A percentile compares a stretch with the other conserved stretches of the same genome.
Conservation (phyloP, 2,113 vertebrate genomes). For the Phainopepla nitens region DNA sequence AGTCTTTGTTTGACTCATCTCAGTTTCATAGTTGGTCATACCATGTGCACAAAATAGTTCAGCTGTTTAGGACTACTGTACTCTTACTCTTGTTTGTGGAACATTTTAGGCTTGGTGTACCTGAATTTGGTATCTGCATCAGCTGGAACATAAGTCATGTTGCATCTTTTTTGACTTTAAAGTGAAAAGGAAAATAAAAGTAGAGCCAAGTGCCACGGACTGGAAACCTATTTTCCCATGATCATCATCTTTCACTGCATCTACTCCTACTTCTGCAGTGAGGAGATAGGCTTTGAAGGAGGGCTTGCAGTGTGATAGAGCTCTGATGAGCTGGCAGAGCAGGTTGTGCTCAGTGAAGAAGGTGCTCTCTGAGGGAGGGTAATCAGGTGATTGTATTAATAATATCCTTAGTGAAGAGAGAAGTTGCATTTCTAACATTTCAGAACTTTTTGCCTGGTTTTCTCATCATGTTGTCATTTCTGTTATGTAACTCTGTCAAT, state of each 20-base stretch:
- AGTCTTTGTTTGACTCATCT: neutral
- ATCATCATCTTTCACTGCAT: neutral
- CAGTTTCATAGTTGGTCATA: neutral
- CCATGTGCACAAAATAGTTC: neutral
- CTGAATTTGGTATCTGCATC: neutral
- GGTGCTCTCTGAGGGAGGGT: neutral
- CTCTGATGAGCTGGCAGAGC: neutral
- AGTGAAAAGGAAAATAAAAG: neutral
- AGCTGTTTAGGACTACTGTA: neutral
- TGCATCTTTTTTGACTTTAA: neutral
- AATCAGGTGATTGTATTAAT: neutral
- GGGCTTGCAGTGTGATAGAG: neutral
- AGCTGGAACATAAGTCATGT: neutral
- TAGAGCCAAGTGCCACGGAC: neutral
- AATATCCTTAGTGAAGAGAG: neutral
- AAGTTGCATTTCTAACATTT: neutral
- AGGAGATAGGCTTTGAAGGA: neutral
- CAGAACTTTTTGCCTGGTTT: neutral
- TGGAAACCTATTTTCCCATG: neutral
- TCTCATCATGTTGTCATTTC: neutral
- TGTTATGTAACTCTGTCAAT: neutral
- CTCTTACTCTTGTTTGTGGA: neutral
- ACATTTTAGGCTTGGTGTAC: neutral
- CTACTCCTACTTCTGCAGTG: neutral
- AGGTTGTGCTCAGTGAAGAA: neutral